These are phyloP conservation scores for Eidolon dupreanum DNA, from an alignment of 2,797 vertebrate species.

Conservation along the genomic window DNA sequence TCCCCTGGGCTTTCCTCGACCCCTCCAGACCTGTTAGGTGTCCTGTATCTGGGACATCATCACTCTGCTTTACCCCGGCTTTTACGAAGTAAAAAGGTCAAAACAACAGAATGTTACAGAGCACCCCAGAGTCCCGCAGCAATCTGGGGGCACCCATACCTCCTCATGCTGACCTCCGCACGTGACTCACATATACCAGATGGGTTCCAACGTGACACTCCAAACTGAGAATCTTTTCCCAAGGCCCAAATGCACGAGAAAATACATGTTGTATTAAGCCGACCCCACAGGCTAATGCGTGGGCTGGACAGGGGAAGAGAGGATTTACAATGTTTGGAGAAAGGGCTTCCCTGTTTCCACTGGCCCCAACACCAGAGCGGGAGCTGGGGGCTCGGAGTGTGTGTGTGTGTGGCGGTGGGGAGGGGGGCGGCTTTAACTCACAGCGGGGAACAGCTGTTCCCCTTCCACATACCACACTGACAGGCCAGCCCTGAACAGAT, in stretches of 20 bases:
- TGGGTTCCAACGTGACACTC: not conserved
- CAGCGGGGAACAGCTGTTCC: slow-evolving; percentile 28
- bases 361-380: not conserved
- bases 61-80: not conserved
- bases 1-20: not conserved
- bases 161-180: rapidly evolving
- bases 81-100: not conserved
- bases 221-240: not conserved
- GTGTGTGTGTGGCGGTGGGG: not conserved
- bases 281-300: not conserved
- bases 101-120: not conserved
- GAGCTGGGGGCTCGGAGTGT: not conserved
- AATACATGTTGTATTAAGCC: not conserved
- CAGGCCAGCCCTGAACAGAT: not conserved
- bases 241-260: not conserved
- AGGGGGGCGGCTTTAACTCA: not conserved
- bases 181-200: not conserved
- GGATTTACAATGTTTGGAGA: not conserved
- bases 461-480: rapidly evolving
- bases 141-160: not conserved
- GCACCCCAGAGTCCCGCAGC: not conserved
- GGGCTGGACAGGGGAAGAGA: not conserved
- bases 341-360: not conserved
- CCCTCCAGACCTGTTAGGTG: not conserved
- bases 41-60: not conserved